A percentile compares a stretch with the other conserved stretches of the same genome.
phyloP scores from a whole-genome alignment of 2,797 vertebrate species.

The Trachops cirrhosus region DNA sequence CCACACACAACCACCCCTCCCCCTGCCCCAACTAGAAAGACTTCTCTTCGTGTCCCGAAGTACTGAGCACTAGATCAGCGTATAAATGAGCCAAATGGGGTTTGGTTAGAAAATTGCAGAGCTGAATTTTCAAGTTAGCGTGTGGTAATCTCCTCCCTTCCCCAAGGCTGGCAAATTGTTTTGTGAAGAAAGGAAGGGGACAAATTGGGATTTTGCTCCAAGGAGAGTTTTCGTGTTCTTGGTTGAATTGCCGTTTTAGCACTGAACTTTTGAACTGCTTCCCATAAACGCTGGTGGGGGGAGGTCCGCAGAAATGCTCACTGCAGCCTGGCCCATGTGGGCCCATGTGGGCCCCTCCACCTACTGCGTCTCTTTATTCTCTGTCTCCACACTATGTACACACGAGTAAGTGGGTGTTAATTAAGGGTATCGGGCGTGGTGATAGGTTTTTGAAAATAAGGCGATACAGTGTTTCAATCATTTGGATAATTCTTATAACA shows the following conservation, averaged over 20 bases:
- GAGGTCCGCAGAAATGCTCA: not conserved
- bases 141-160: conserved; percentile 11
- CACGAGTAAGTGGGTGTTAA: not conserved
- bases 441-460: not conserved
- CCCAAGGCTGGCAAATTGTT: not conserved
- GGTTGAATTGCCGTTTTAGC: conserved; percentile 16
- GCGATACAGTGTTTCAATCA: not conserved
- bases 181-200: conserved; percentile 33
- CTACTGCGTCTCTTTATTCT: not conserved
- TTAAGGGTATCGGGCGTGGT: not conserved
- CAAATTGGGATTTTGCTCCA: not conserved
- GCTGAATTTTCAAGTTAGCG: conserved; percentile 46
- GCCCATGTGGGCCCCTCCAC: not conserved
- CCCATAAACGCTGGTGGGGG: not conserved
- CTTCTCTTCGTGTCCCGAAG: not conserved
- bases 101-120: conserved; percentile 32
- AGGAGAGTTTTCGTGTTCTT: not conserved
- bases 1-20: too few species aligned
- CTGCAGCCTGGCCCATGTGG: not conserved
- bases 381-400: not conserved
- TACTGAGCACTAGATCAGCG: not conserved
- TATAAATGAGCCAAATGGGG: not conserved
- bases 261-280: not conserved
- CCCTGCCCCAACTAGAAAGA: not conserved
- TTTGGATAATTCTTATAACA: not conserved